Conservation (phyloP, 2,797 vertebrate genomes). For the Anas bahamensis region DNA sequence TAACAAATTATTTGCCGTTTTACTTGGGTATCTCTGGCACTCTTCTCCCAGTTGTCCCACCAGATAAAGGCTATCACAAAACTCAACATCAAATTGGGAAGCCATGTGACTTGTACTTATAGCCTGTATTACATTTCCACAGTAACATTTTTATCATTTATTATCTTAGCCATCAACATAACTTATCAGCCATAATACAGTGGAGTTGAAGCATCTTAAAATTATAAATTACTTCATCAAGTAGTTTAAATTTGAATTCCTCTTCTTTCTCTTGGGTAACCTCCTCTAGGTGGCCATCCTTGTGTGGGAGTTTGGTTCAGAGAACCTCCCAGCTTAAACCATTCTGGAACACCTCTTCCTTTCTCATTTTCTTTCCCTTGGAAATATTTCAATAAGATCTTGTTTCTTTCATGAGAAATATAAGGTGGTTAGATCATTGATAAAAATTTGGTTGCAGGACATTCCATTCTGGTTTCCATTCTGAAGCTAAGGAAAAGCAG, state of each 20-base stretch:
- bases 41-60: neutral
- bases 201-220: neutral
- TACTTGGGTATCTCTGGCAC: neutral
- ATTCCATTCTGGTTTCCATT: neutral
- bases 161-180: neutral
- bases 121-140: neutral
- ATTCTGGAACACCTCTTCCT: neutral
- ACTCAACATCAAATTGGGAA: neutral
- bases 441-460: neutral
- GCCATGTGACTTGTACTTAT: neutral
- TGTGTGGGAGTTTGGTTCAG: neutral
- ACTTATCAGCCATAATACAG: neutral
- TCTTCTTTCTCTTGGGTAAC: neutral
- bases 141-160: neutral
- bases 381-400: neutral
- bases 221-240: neutral
- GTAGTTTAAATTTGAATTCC: neutral
- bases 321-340: neutral
- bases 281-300: neutral
- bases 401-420: neutral
- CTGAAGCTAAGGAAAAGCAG: neutral
- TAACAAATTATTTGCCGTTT: neutral
- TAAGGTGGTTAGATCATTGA: neutral
- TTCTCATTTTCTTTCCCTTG: neutral
- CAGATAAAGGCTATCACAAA: neutral